Percentiles rank a stretch among this genome's conserved stretches.
phyloP scores from a whole-genome alignment of 64 coral and sea anemone genomes.

The Montipora capricornis region DNA sequence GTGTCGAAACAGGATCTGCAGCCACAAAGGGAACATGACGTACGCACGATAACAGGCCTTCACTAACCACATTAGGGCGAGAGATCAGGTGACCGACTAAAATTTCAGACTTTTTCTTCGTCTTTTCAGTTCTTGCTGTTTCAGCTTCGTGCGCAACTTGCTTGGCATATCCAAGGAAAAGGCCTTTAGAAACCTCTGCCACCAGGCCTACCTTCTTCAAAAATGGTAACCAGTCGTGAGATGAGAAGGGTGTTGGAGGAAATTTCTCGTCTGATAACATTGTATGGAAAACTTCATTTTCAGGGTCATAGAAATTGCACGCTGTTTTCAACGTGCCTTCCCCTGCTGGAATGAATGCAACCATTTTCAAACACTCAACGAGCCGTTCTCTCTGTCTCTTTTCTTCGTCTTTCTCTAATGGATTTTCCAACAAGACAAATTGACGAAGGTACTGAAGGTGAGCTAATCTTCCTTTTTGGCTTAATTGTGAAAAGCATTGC shows the following conservation, averaged over 20 bases:
- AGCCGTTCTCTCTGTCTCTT: background rate
- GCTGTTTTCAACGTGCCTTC: background rate
- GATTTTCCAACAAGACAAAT: background rate
- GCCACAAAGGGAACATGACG: constrained; percentile 25
- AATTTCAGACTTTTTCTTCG: background rate
- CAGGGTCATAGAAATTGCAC: constrained; percentile 46
- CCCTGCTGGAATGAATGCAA: background rate
- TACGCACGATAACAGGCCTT: background rate
- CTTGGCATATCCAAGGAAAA: background rate
- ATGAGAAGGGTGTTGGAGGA: constrained; percentile 17
- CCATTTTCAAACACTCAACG: background rate
- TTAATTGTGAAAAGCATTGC: constrained; percentile 1
- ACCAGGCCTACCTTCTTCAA: constrained; percentile 21
- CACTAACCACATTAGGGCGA: background rate
- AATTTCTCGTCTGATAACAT: constrained; percentile 33
- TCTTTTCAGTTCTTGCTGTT: background rate
- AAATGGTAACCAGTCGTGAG: constrained; percentile 33
- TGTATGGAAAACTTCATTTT: constrained; percentile 12
- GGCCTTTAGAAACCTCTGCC: background rate
- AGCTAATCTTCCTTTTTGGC: background rate
- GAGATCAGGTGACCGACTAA: constrained; percentile 21
- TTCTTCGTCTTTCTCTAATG: background rate
- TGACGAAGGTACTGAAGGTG: constrained; percentile 9
- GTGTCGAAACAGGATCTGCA: background rate
- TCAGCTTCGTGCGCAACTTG: constrained; percentile 42